These are phyloP conservation scores for Petrosia ficiformis DNA, from an alignment of 37 sponge, comb jelly and placozoan genomes.

Conservation along the genomic window DNA sequence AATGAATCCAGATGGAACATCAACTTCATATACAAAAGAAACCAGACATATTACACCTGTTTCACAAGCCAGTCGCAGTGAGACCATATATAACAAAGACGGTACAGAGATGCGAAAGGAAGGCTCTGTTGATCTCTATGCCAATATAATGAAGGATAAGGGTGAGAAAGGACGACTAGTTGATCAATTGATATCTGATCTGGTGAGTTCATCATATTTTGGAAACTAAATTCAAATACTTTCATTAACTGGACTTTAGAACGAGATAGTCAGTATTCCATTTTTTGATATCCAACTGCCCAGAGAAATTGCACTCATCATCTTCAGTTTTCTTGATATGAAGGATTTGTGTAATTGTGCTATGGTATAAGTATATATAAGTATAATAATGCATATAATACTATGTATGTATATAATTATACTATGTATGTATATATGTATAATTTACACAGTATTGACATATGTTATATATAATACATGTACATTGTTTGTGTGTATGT, in stretches of 20 bases:
- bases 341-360: constrained; percentile 65
- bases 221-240: neutral
- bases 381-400: neutral
- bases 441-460: neutral
- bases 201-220: constrained; percentile 53
- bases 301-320: constrained; percentile 55
- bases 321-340: constrained; percentile 52
- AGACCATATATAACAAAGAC: neutral
- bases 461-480: no score
- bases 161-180: constrained; percentile 7
- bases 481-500: no score
- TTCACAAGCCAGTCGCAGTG: no score
- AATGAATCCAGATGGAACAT: no score
- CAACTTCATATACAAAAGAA: no score
- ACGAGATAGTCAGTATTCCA: constrained; percentile 74
- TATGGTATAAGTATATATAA: neutral
- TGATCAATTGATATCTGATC: constrained; percentile 55
- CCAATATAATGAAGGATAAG: neutral
- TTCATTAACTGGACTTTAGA: constrained; percentile 28
- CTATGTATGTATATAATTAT: neutral
- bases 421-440: neutral
- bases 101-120: no score
- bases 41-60: no score
- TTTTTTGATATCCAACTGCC: constrained; percentile 82
- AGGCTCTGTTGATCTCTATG: no score